These are phyloP conservation scores for Xiphydria camelus DNA, from an alignment of 2,888 invertebrate species.

Conservation along the genomic window DNA sequence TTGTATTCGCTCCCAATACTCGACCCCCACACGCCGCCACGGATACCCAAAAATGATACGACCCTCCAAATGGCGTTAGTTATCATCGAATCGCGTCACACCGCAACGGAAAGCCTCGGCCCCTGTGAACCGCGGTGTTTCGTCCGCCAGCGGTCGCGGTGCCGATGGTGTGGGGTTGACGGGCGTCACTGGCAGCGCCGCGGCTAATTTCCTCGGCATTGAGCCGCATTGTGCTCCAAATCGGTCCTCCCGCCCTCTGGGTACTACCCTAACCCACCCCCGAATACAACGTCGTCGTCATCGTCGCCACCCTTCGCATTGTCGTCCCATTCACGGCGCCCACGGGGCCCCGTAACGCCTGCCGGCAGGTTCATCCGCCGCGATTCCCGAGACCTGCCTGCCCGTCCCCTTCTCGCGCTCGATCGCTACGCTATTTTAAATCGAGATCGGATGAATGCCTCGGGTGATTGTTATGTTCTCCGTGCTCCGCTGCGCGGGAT, in stretches of 20 bases:
- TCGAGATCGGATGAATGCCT: too few relatives aligned
- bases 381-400: neutral
- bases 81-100: neutral
- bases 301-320: constrained; percentile 4
- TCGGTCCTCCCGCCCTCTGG: constrained; percentile 39
- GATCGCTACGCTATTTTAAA: constrained; percentile 16
- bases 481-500: too few relatives aligned
- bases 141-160: constrained; percentile 14
- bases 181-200: constrained; percentile 53
- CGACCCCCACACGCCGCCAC: too few relatives aligned
- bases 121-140: too few relatives aligned
- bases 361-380: neutral
- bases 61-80: too few relatives aligned
- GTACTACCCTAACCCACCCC: constrained; percentile 16
- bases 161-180: constrained; percentile 38
- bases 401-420: too few relatives aligned
- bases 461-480: too few relatives aligned
- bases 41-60: too few relatives aligned
- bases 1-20: too few relatives aligned
- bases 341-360: constrained; percentile 9
- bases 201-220: constrained; percentile 56
- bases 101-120: too few relatives aligned
- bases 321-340: constrained; percentile 13
- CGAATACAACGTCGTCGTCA: constrained; percentile 16
- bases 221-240: constrained; percentile 54